Percentiles rank a stretch among this genome's conserved stretches.
Evolutionary conservation across 64 coral and sea anemone species (phyloP).

Genomic region (Pocillopora verrucosa): DNA sequence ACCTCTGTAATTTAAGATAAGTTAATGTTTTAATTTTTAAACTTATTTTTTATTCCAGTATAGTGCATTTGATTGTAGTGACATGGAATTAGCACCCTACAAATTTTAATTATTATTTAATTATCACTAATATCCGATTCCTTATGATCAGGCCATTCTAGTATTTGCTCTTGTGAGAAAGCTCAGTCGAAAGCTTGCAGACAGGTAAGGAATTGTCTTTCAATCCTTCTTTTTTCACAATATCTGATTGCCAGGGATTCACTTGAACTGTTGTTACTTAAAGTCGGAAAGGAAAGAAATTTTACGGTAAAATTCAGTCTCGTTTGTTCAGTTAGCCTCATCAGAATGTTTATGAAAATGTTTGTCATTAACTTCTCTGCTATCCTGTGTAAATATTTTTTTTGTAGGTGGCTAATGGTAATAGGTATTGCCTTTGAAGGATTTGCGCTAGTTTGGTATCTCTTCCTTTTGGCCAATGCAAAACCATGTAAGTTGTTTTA

Average conservation of each 20-base stretch:
- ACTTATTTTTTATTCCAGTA: no score
- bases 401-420: constrained; percentile 88
- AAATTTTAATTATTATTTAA: neutral
- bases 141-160: constrained; percentile 63
- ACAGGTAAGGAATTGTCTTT: constrained; percentile 57
- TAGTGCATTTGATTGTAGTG: no score
- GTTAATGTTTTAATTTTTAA: no score
- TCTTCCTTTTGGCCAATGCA: constrained; percentile 68
- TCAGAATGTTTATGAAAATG: neutral
- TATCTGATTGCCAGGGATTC: no score
- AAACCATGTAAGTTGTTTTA: constrained; percentile 83
- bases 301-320: no score
- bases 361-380: neutral
- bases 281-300: no score
- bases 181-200: constrained; percentile 67
- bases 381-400: neutral
- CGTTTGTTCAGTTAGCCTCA: no score
- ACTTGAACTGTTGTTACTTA: no score
- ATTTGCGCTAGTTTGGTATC: constrained; percentile 68
- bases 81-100: neutral
- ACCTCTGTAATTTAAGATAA: no score
- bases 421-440: constrained; percentile 77
- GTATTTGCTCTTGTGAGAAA: constrained; percentile 74
- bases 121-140: neutral
- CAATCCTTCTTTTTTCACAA: neutral